These are phyloP conservation scores for Drosophila bocqueti DNA, from an alignment of 1,140 invertebrate species.

Conservation along the genomic window DNA sequence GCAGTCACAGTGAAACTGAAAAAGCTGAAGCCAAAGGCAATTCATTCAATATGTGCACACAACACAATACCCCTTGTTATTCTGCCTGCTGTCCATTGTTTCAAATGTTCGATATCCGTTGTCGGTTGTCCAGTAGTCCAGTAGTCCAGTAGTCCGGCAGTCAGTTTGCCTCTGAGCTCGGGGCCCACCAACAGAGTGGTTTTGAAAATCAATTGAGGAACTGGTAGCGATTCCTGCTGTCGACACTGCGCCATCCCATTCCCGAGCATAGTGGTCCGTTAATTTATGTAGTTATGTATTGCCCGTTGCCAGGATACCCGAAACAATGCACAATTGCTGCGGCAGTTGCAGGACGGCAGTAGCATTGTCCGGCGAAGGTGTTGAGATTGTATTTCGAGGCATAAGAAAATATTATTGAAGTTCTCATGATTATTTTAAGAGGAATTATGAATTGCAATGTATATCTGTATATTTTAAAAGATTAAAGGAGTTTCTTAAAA, in stretches of 20 bases:
- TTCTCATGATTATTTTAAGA: background rate
- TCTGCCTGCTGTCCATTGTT: conserved; percentile 36
- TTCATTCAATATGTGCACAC: conserved; percentile 73
- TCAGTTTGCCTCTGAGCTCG: conserved; percentile 34
- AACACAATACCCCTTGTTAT: conserved; percentile 63
- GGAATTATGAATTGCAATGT: too few species aligned
- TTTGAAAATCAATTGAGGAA: conserved; percentile 78
- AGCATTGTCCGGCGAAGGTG: conserved; percentile 48
- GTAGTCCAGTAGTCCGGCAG: conserved; percentile 6
- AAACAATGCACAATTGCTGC: conserved; percentile 64
- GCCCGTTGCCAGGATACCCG: conserved; percentile 34
- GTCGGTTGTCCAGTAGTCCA: conserved; percentile 12
- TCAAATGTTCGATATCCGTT: conserved; percentile 23
- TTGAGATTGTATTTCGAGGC: conserved; percentile 42
- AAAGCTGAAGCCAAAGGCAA: conserved; percentile 55
- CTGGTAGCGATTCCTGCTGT: conserved; percentile 79
- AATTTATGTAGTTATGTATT: conserved; percentile 76
- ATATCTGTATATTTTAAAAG: background rate
- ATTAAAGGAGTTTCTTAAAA: background rate
- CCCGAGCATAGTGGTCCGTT: conserved; percentile 55
- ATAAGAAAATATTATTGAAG: background rate
- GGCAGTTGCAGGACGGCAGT: conserved; percentile 14
- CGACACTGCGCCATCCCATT: conserved; percentile 57
- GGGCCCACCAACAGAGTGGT: conserved; percentile 70
- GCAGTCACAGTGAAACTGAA: conserved; percentile 27